phyloP scores from a whole-genome alignment of 1,140 invertebrate genomes.

The Goniozus legneri region DNA sequence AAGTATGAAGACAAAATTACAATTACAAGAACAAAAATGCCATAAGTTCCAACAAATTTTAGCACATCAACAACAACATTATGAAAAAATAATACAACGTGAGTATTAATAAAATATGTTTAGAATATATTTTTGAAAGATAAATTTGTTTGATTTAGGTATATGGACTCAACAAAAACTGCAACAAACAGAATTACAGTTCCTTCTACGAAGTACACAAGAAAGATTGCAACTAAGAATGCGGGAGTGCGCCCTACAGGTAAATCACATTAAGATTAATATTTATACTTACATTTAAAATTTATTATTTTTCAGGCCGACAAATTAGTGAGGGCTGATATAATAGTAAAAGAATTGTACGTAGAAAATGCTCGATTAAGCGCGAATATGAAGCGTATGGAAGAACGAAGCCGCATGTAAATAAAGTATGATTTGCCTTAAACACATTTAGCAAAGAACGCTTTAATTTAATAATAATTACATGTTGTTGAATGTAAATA shows the following conservation, averaged over 20 bases:
- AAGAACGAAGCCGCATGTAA: constrained; percentile 58
- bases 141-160: constrained; percentile 45
- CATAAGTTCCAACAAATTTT: constrained; percentile 61
- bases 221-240: constrained; percentile 64
- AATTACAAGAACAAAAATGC: constrained; percentile 60
- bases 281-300: not conserved
- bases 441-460: too few relatives aligned
- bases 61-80: constrained; percentile 62
- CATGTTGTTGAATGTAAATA: too few relatives aligned
- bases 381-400: constrained; percentile 61
- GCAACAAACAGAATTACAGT: constrained; percentile 60
- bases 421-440: too few relatives aligned
- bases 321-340: constrained; percentile 67
- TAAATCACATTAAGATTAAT: constrained; percentile 22
- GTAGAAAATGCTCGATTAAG: constrained; percentile 75
- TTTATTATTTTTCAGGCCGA: constrained; percentile 41
- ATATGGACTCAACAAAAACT: constrained; percentile 62
- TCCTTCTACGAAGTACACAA: constrained; percentile 58
- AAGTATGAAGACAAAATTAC: constrained; percentile 49
- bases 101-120: constrained; percentile 35
- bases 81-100: constrained; percentile 66
- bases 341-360: constrained; percentile 74
- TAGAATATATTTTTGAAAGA: constrained; percentile 3
- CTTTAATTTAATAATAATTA: too few relatives aligned
- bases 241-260: constrained; percentile 57